phyloP scores from a whole-genome alignment of 2,888 invertebrate species.

The Caenorhabditis wallacei region DNA sequence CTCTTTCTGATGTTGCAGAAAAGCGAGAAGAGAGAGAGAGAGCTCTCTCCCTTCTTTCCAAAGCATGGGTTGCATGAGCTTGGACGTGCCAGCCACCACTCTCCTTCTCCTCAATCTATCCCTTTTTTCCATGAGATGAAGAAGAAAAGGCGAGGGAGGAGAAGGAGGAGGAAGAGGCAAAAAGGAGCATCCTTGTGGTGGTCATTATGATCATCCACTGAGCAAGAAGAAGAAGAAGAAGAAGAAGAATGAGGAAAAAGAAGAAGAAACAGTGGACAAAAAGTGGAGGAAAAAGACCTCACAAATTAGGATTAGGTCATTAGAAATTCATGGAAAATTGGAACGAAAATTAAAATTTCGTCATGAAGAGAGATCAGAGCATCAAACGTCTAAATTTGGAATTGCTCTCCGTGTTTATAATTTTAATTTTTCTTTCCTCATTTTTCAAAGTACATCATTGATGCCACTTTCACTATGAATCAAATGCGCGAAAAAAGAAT shows the following conservation, averaged over 20 bases:
- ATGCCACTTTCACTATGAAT: background rate
- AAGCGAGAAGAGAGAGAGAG: slow-evolving; percentile 14
- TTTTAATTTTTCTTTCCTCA: background rate
- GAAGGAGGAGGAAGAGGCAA: background rate
- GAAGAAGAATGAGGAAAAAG: slow-evolving; percentile 14
- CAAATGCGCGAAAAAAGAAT: background rate
- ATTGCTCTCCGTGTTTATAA: background rate
- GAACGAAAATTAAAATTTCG: background rate
- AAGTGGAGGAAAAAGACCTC: background rate
- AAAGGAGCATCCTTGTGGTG: slow-evolving; percentile 12
- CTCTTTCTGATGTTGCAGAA: slow-evolving; percentile 16
- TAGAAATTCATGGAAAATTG: slow-evolving; percentile 45
- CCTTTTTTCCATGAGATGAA: slow-evolving; percentile 31
- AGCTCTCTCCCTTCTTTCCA: background rate
- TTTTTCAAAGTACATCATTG: slow-evolving; percentile 12
- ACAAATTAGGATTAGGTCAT: slow-evolving; percentile 22
- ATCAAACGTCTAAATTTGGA: background rate
- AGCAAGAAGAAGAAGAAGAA: slow-evolving; percentile 3
- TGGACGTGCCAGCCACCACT: slow-evolving; percentile 57
- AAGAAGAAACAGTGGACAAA: slow-evolving; percentile 23
- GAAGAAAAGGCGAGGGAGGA: slow-evolving; percentile 5
- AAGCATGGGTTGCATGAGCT: background rate
- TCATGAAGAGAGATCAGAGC: slow-evolving; percentile 2
- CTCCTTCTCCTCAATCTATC: background rate
- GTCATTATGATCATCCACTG: slow-evolving; percentile 25